A percentile compares a stretch with the other conserved stretches of the same genome.
These are phyloP conservation scores for Corythoichthys haematopterus DNA, from an alignment of 2,113 vertebrate species.

Conservation along the genomic window DNA sequence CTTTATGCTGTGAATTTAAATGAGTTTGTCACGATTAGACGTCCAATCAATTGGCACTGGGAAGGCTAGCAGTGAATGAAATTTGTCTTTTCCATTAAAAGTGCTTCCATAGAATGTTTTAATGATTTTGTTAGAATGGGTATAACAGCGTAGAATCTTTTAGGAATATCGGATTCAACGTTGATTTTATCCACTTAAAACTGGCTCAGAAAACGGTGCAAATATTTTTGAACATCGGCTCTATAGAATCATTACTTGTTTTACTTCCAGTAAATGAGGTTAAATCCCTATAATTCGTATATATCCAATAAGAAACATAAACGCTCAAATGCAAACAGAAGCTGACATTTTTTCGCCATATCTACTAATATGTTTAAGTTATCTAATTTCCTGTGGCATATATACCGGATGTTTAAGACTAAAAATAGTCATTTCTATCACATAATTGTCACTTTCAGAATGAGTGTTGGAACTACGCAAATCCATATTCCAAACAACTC, in stretches of 20 bases:
- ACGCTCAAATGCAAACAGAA: not conserved
- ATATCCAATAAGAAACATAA: conserved; percentile 6
- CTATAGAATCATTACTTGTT: conserved; percentile 1
- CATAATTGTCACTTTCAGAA: not conserved
- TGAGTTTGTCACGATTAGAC: too few relatives aligned
- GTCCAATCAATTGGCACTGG: too few relatives aligned
- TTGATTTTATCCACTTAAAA: conserved; percentile 1
- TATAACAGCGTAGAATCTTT: not conserved
- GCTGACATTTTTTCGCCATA: not conserved
- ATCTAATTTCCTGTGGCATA: not conserved
- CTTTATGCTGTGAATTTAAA: too few relatives aligned
- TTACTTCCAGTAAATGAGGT: not conserved
- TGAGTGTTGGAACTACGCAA: not conserved
- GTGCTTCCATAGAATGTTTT: not conserved
- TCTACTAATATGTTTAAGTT: not conserved
- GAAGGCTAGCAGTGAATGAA: too few relatives aligned
- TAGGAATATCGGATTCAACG: not conserved
- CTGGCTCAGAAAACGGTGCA: not conserved
- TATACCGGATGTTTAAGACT: not conserved
- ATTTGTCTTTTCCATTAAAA: not conserved
- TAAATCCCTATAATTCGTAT: conserved; percentile 2
- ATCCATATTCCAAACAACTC: not conserved
- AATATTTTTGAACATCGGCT: conserved; percentile 18
- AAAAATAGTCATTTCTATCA: not conserved
- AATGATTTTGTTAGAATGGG: not conserved